Evolutionary conservation across 2,113 vertebrate genomes (phyloP).

Genomic region (Pedionomus torquatus): DNA sequence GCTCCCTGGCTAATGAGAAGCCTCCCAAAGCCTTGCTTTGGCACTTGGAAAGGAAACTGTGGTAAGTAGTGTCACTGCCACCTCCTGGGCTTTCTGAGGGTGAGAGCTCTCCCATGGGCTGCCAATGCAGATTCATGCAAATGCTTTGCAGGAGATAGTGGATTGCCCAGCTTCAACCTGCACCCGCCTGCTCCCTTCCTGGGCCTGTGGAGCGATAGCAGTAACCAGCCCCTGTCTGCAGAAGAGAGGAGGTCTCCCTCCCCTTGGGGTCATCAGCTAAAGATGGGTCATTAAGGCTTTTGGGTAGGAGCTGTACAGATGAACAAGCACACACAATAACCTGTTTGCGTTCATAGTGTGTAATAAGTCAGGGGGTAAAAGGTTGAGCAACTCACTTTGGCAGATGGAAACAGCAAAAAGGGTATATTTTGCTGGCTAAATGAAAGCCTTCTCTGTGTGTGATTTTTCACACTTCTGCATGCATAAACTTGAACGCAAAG

Average conservation of each 20-base stretch:
- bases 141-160: neutral
- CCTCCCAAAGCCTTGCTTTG: neutral
- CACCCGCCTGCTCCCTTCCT: neutral
- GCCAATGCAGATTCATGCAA: neutral
- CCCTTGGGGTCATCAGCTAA: neutral
- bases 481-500: neutral
- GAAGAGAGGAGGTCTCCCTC: neutral
- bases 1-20: neutral
- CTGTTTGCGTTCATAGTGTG: neutral
- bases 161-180: neutral
- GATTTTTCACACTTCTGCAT: neutral
- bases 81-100: constrained; percentile 22
- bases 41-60: neutral
- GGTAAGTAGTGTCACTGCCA: constrained; percentile 23
- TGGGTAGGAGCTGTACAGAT: neutral
- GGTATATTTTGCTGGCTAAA: neutral
- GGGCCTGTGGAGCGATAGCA: neutral
- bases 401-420: neutral
- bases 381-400: neutral
- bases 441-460: neutral
- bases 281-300: neutral
- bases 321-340: neutral
- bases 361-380: neutral
- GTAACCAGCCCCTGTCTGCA: neutral
- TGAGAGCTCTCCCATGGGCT: neutral